phyloP scores from a whole-genome alignment of 2,888 invertebrate genomes.

The Lagria hirta region DNA sequence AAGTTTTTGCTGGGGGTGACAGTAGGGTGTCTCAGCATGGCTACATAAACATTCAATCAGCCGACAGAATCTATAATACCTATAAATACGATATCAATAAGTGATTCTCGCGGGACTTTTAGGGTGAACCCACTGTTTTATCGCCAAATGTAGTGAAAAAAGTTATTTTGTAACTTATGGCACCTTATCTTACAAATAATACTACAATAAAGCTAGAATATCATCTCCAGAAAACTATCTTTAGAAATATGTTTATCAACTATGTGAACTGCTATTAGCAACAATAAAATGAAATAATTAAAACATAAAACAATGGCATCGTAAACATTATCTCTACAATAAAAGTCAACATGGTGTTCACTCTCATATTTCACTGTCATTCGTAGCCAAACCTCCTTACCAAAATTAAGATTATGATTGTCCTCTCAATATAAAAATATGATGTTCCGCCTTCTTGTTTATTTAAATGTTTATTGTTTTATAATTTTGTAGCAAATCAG shows the following conservation, averaged over 20 bases:
- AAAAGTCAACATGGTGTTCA: conserved; percentile 36
- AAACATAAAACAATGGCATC: conserved; percentile 32
- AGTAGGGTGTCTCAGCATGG: conserved; percentile 38
- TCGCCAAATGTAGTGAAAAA: conserved; percentile 53
- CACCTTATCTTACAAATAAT: conserved; percentile 16
- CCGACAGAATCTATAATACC: conserved; percentile 51
- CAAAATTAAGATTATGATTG: conserved; percentile 34
- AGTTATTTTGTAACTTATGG: conserved; percentile 35
- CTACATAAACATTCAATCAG: conserved; percentile 54
- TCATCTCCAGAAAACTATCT: too few relatives aligned
- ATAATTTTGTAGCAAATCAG: conserved; percentile 11
- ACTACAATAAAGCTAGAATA: conserved; percentile 10
- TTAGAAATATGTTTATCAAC: too few relatives aligned
- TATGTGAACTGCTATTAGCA: conserved; percentile 26
- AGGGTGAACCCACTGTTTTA: conserved; percentile 48
- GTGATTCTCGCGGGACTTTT: conserved; percentile 49
- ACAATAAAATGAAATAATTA: conserved; percentile 35
- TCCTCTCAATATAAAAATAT: conserved; percentile 26
- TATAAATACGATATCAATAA: conserved; percentile 56
- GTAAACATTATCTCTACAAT: conserved; percentile 33
- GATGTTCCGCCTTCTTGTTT: conserved; percentile 29
- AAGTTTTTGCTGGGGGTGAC: conserved; percentile 25
- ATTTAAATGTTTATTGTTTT: conserved; percentile 30
- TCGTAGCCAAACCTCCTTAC: conserved; percentile 34
- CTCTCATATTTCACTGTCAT: conserved; percentile 37